Evolutionary conservation across 2,113 vertebrate genomes (phyloP), one percentile per base, ranked within the genome.

Genomic region (Ovis canadensis): DNA sequence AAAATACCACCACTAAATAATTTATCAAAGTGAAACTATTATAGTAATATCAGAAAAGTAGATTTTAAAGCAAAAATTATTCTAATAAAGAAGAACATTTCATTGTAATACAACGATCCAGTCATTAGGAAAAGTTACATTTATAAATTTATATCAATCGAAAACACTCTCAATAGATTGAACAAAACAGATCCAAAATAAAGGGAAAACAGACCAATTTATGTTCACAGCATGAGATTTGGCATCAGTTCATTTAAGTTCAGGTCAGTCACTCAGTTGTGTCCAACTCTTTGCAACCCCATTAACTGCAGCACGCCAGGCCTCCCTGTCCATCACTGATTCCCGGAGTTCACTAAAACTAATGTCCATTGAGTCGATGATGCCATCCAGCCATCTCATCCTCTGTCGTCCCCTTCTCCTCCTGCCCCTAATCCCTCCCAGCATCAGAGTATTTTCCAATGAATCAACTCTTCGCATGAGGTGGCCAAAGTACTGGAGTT

Each of bases 211-310:
- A 36, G 0, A 50, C 5, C 50, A 50, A 48, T 84, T 9, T 52
- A 45, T 11, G 29, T 80, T 80, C 23, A 85, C 43, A 43, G 9
- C 19, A 27, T 19, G 5, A 27, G 19, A 71, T 52, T 77, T 71
- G 88, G 29, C 13, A 57, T 25, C 55, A 57, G 23, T 25, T 59
- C 57, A 25, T 25, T 55, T 11, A 25, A 59, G 23, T 27, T 59
- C 57, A 59, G 9, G 25, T 59, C 57, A 59, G 57, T 27, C 57
- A 4, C 57, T 59, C 57, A 59, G 57, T 27, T 1, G 0, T 59
- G 9, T 4, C 57, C 9, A 0, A 59, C 4, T 59, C 9, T 25
- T 57, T 59, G 23, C 0, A 1, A 59, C 9, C 9, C 3, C 23
- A 59, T 59, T 2, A 59, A 59, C 27, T 5, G 23, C 57, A 59